Conservation (phyloP, 2,888 invertebrate species). For the Helobdella robusta region DNA sequence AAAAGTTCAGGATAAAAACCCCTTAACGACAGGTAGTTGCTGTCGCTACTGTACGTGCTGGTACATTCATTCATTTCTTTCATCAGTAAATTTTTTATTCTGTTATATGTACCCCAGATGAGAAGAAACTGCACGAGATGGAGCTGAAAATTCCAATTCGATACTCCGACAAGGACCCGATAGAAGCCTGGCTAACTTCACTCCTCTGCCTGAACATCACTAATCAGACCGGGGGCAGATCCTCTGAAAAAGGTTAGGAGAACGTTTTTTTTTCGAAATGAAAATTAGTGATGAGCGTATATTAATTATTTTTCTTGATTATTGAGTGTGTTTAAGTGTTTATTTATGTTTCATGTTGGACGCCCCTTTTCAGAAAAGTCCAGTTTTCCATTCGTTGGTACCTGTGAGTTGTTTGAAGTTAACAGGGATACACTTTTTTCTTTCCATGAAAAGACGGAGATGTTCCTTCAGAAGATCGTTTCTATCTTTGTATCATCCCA, state of each 20-base stretch:
- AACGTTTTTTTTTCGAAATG: too few relatives aligned
- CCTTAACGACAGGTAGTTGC: background rate
- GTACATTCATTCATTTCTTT: background rate
- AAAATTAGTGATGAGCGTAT: too few relatives aligned
- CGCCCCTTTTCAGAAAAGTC: constrained; percentile 1
- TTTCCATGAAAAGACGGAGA: constrained; percentile 72
- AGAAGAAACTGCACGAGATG: constrained; percentile 51
- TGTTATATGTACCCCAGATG: constrained; percentile 1
- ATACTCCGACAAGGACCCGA: constrained; percentile 68
- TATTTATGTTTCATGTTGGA: too few relatives aligned
- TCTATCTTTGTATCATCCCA: constrained; percentile 92
- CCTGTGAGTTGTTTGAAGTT: constrained; percentile 68
- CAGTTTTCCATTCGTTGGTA: background rate
- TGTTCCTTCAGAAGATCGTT: constrained; percentile 81
- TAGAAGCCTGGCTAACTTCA: constrained; percentile 82
- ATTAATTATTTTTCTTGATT: too few relatives aligned
- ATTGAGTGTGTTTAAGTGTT: too few relatives aligned
- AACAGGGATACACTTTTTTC: constrained; percentile 85
- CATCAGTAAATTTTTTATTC: background rate
- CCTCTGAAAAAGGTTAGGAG: too few relatives aligned
- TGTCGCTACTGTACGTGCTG: too few relatives aligned
- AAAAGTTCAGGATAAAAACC: background rate
- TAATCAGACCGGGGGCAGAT: background rate
- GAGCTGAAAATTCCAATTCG: constrained; percentile 87
- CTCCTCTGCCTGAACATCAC: constrained; percentile 81